Evolutionary conservation across 2,113 vertebrate species (phyloP).

Genomic region (Colossoma macropomum): DNA sequence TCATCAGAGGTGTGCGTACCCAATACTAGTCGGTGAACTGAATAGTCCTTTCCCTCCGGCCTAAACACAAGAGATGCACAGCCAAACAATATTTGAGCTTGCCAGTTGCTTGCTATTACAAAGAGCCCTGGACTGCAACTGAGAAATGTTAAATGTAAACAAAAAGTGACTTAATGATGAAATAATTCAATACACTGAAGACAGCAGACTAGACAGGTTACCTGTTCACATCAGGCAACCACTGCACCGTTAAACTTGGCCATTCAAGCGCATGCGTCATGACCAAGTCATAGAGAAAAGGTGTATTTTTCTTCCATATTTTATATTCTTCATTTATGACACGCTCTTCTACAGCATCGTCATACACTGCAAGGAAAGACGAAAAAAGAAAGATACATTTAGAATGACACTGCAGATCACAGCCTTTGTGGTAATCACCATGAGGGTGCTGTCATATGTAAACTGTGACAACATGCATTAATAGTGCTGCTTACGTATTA

Average conservation of each 20-base stretch:
- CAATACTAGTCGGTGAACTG: constrained; percentile 88
- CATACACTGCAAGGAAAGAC: constrained; percentile 77
- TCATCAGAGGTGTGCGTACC: constrained; percentile 94
- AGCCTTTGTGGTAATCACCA: too few relatives aligned
- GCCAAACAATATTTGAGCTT: neutral
- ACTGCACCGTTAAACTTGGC: constrained; percentile 94
- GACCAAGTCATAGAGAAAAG: constrained; percentile 90
- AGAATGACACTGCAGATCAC: neutral
- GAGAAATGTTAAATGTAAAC: neutral
- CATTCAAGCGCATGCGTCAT: constrained; percentile 93
- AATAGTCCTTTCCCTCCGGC: constrained; percentile 92
- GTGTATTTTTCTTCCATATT: constrained; percentile 96
- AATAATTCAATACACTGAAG: neutral
- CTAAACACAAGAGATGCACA: constrained; percentile 67
- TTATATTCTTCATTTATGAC: constrained; percentile 95
- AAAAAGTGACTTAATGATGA: neutral
- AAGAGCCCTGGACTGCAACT: neutral
- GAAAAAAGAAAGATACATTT: neutral
- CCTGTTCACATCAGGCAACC: constrained; percentile 92
- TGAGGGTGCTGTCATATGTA: too few relatives aligned
- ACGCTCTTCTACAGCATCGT: constrained; percentile 91
- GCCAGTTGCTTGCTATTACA: neutral
- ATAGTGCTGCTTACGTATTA: too few relatives aligned
- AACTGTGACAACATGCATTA: too few relatives aligned
- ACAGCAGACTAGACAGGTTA: constrained; percentile 51